These are phyloP conservation scores for Drosophila borborema DNA, from an alignment of 2,888 invertebrate genomes.

Conservation along the genomic window DNA sequence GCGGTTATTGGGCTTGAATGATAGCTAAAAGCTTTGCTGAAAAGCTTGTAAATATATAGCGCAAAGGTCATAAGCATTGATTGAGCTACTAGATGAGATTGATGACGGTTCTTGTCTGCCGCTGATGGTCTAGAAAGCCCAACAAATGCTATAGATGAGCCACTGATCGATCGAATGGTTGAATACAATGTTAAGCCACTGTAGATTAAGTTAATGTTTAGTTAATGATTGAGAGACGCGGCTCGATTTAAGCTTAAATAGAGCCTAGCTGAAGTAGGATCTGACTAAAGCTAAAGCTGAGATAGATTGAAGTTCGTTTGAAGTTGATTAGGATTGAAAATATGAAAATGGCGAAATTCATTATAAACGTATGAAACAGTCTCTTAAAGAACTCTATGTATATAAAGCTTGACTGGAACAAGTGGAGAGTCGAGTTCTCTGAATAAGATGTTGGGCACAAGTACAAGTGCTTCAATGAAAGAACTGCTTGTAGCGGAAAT, in stretches of 20 bases:
- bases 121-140: not conserved
- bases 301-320: not conserved
- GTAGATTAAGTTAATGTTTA: not conserved
- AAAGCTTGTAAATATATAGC: slow-evolving; percentile 42
- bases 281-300: not conserved
- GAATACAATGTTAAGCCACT: not conserved
- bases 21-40: slow-evolving; percentile 40
- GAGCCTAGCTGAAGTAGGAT: not conserved
- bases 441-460: not conserved
- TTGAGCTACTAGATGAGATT: slow-evolving; percentile 36
- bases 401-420: not conserved
- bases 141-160: not conserved
- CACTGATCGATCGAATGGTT: not conserved
- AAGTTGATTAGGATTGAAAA: too few species aligned
- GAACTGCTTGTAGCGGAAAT: slow-evolving; percentile 5
- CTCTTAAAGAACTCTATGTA: not conserved
- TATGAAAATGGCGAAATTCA: too few species aligned
- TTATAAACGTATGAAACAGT: not conserved
- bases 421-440: not conserved
- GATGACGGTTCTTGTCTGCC: slow-evolving; percentile 30
- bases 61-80: slow-evolving; percentile 49
- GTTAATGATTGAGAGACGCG: slow-evolving; percentile 13
- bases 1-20: slow-evolving; percentile 46
- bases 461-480: not conserved
- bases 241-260: slow-evolving; percentile 17